Base-by-base conservation (phyloP, 2,888 invertebrate genomes). In the Eurois occulta region DNA sequence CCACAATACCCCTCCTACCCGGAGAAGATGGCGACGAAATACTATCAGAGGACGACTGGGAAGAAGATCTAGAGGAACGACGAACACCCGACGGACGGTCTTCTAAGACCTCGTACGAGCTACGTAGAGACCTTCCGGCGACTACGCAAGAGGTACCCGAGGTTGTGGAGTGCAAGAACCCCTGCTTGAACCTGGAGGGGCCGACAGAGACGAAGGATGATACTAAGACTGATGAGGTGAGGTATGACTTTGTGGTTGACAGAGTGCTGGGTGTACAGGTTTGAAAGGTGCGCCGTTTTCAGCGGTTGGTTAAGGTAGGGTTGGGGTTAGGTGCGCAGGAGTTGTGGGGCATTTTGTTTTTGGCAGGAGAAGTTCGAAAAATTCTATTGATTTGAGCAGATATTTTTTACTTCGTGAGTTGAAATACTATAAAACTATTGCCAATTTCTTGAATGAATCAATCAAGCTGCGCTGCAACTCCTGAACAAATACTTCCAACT, bases 191-290 rank as follows among this genome's bases (percentile, higher is more conserved):
- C 65, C 89, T 91, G 7, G 83, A 85, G 67, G 88, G 83, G 65
- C 67, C 77, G 52, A 88, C 90, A 80, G 90, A 91, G 66, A 90
- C 97, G 72, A 87, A 88, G 80, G 89, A 83, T 24, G 93, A 97
- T 96, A 86, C 95, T 81, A 95, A 96, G 95, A 94, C 94, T 94
- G 96, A 95, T 86, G 95, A 95, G 81, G 97, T 97, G 91, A 97
- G 98, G 93, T 98, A 98, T 95, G 98, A 98, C 87, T 98, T 98
- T 95, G 98, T 98, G 86, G 98, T 98, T 86, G 98, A 98, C 95
- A 97, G 98, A 94, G 98, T 97, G 81, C 97, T 98, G 91, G 98
- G 98, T 92, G 98, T 98, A 89, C 98, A 98, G 96, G 98, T 98
- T 92, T 98, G 97, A 92, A 89, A 89, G 91, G 85, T 85, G 88